Evolutionary conservation across 2,113 vertebrate genomes (phyloP).

Genomic region (Psettodes erumei): DNA sequence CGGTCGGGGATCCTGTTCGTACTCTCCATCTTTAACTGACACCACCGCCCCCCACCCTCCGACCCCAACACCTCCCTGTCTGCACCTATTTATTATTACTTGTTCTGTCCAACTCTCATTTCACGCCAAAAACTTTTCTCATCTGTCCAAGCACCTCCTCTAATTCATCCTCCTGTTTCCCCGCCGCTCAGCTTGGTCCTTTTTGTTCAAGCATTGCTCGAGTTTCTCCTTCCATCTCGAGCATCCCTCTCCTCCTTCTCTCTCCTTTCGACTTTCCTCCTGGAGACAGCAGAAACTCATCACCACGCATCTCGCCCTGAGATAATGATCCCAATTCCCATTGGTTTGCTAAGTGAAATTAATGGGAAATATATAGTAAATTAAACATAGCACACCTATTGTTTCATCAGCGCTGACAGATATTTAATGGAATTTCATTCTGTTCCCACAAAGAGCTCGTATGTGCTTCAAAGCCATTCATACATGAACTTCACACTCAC

Average conservation of each 20-base stretch:
- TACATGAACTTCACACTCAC: conserved; percentile 5
- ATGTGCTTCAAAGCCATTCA: neutral
- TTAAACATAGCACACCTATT: neutral
- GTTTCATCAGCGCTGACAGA: conserved; percentile 1
- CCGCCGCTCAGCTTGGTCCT: conserved; percentile 15
- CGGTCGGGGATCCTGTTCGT: conserved; percentile 40
- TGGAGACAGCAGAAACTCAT: neutral
- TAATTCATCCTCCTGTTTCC: conserved; percentile 5
- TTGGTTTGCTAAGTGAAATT: neutral
- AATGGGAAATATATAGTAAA: neutral
- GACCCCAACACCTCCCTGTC: conserved; percentile 24
- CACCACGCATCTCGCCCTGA: neutral
- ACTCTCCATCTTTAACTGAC: conserved; percentile 44
- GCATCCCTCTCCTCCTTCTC: neutral
- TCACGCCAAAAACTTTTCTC: conserved; percentile 51
- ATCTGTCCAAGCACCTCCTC: conserved; percentile 45
- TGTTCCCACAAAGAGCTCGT: neutral
- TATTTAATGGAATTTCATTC: neutral
- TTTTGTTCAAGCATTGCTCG: conserved; percentile 1
- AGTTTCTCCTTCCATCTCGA: conserved; percentile 25
- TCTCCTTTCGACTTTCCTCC: neutral
- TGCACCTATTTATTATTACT: conserved; percentile 39
- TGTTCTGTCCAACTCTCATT: conserved; percentile 38
- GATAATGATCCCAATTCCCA: too few relatives aligned
- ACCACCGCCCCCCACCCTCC: neutral